Evolutionary conservation across 2,797 vertebrate species (phyloP), one percentile per base, ranked within the genome.

Genomic region (Liparis tanakae): DNA sequence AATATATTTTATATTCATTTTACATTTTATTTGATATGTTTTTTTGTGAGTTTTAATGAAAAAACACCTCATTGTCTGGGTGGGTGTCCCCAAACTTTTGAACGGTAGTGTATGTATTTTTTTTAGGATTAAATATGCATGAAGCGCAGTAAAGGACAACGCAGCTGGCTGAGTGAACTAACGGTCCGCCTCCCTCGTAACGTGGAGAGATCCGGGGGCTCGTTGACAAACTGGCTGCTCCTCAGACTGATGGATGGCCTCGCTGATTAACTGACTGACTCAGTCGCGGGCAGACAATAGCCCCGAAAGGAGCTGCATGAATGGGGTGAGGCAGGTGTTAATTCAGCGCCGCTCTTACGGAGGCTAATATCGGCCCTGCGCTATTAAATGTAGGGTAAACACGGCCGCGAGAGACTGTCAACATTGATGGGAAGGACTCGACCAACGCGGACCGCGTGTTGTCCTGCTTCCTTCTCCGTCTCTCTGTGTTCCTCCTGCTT

Each of bases 361-460:
- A 18, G 76, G 73, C 72, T 85, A 75, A 82, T 82, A 72, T 77
- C 51, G 51, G 76, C 67, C 83, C 80, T 84, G 75, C 55, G 62
- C 80, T 69, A 75, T 85, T 82, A 83, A 83, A 86, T 78, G 74
- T 46, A 64, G 80, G 73, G 77, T 88, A 91, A 91, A 90, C 81
- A 88, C 71, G 48, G 68, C 76, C 70, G 80, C 71, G 14, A 86
- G 80, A 88, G 80, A 87, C 84, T 74, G 87, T 85, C 87, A 79
- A 84, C 86, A 84, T 83, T 86, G 82, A 78, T 18, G 67, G 83
- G 83, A 78, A 83, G 74, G 84, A 84, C 84, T 81, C 72, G 7
- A 72, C 61, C 41, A 65, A 84, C 61, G 81, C 78, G 78, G 81
- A 79, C 73, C 85, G 75, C 82, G 1, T 68, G 77, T 73, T 18